Conservation (phyloP, 2,888 invertebrate species). For the Dione juno region DNA sequence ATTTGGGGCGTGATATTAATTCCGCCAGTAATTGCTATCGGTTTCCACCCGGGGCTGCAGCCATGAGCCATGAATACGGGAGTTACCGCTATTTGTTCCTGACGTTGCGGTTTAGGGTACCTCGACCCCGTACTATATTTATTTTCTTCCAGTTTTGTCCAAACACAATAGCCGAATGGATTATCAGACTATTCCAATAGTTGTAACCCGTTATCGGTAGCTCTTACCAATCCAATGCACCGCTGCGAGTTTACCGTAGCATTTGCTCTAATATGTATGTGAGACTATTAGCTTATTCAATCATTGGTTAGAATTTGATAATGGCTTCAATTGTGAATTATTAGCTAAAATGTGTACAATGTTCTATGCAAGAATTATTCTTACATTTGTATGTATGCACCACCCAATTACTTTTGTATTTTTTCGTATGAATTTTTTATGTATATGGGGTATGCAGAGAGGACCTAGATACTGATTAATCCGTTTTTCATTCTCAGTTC, state of each 20-base stretch:
- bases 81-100: conserved; percentile 83
- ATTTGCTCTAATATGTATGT: conserved; percentile 9
- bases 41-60: conserved; percentile 78
- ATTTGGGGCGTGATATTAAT: conserved; percentile 83
- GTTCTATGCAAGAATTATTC: neutral
- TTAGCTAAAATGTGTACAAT: neutral
- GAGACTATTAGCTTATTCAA: conserved; percentile 17
- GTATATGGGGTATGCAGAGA: too few relatives aligned
- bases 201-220: conserved; percentile 60
- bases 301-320: conserved; percentile 10
- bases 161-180: conserved; percentile 69
- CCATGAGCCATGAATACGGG: conserved; percentile 82
- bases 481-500: neutral
- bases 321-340: neutral
- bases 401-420: neutral
- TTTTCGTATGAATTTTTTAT: too few relatives aligned
- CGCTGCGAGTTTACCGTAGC: conserved; percentile 53
- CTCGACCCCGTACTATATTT: conserved; percentile 74
- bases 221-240: conserved; percentile 60
- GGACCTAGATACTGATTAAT: too few relatives aligned
- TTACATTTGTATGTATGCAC: too few relatives aligned
- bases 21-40: conserved; percentile 83
- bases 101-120: conserved; percentile 81
- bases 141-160: conserved; percentile 79
- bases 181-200: conserved; percentile 69